Conservation (phyloP, 2,113 vertebrate genomes). For the Octodon degus region DNA sequence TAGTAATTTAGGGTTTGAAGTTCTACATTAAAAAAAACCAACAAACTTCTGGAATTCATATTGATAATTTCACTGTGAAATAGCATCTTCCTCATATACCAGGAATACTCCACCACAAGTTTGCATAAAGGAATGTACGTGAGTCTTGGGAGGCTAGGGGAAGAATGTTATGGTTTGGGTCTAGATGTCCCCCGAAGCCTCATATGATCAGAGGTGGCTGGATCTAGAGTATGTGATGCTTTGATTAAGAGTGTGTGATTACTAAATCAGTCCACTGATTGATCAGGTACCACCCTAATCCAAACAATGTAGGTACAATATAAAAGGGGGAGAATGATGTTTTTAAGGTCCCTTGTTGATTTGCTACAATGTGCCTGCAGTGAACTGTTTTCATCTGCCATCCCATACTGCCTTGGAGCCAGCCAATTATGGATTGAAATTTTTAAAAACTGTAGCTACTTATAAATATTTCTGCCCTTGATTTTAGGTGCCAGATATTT, state of each 20-base stretch:
- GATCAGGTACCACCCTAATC: background rate
- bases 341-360: background rate
- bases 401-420: background rate
- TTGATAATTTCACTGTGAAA: background rate
- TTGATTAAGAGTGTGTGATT: background rate
- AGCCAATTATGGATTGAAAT: background rate
- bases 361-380: background rate
- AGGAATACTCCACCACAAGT: background rate
- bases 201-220: background rate
- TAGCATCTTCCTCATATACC: background rate
- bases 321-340: background rate
- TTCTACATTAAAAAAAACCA: background rate
- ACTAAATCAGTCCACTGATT: background rate
- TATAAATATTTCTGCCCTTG: background rate
- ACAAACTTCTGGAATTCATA: background rate
- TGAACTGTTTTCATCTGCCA: background rate
- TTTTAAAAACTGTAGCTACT: background rate
- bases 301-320: background rate
- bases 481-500: background rate
- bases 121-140: background rate
- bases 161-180: background rate
- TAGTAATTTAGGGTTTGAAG: background rate
- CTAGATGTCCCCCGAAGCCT: background rate
- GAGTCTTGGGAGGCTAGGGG: background rate
- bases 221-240: background rate